Evolutionary conservation across 2,888 invertebrate species (phyloP), one percentile per base, ranked within the genome.

Genomic region (Bhutanitis thaidina): DNA sequence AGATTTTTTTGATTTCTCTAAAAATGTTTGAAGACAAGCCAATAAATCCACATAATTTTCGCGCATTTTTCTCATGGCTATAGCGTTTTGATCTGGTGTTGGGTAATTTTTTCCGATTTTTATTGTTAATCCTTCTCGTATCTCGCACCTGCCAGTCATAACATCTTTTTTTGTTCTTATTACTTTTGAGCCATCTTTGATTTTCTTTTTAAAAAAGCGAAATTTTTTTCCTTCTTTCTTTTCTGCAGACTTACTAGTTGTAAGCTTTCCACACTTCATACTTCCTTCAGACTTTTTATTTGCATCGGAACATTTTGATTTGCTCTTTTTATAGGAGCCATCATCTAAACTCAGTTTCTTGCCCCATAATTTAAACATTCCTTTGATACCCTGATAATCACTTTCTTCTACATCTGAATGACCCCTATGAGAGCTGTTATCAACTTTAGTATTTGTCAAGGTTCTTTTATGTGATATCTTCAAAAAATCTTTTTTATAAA

Each of bases 331-430:
- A 43, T 9, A 51, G 10, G 41, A 46, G 7, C 71, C 68, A n/a
- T 79, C 77, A 34, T 81, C 80, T 5, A 80, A 67, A 57, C 83
- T 72, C 25, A 81, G 78, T 58, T 78, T 83, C 49, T 79, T 80
- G 0, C 80, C 77, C 84, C 83, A 84, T 32, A 82, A 55, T 53
- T 80, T 81, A 49, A 85, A 84, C 82, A 82, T 84, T 1, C 74
- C 77, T 64, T 75, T 76, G 1, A 77, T 81, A 2, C 74, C 72
- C 56, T 77, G 76, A 12, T 57, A 58, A 16, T 78, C 77, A 43
- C 65, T 69, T 5, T 75, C 74, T 0, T 67, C 58, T 13, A 65
- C 57, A 36, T 60, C 65, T 4, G 54, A 38, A 34, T 32, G 38
- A 5, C 32, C 13, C 27, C 25, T 27, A 38, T 52, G 15, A 25